Conservation (phyloP, 2,113 vertebrate species). For the Ictidomys tridecemlineatus region DNA sequence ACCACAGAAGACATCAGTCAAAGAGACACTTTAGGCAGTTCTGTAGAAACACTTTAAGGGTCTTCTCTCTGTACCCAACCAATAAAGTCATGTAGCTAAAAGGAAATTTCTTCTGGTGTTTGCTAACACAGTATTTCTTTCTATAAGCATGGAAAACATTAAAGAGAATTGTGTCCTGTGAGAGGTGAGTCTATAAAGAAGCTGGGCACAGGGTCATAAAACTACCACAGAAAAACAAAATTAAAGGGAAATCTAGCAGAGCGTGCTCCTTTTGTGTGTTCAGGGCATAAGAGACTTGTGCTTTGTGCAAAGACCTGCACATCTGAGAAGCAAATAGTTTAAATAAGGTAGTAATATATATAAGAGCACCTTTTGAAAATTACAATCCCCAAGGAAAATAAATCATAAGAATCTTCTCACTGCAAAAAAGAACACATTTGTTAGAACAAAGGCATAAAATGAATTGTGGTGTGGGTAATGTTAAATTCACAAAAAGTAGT, state of each 20-base stretch:
- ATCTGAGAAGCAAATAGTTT: conserved; percentile 61
- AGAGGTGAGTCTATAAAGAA: conserved; percentile 74
- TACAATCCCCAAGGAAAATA: conserved; percentile 51
- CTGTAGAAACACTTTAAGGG: neutral
- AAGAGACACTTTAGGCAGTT: neutral
- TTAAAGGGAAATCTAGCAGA: conserved; percentile 35
- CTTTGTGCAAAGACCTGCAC: conserved; percentile 62
- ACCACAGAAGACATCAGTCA: neutral
- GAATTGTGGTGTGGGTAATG: neutral
- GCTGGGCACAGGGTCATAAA: conserved; percentile 67
- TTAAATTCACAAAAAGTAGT: conserved; percentile 9
- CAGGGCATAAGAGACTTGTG: conserved; percentile 42
- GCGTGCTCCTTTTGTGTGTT: conserved; percentile 48
- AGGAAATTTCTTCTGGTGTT: conserved; percentile 46
- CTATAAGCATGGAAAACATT: conserved; percentile 47
- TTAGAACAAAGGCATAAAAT: conserved; percentile 35
- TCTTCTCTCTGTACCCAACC: neutral
- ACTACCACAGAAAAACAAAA: conserved; percentile 42
- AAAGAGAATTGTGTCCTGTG: conserved; percentile 43
- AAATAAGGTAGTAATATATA: conserved; percentile 49
- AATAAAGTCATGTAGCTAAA: neutral
- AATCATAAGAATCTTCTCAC: conserved; percentile 48
- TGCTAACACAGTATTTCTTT: conserved; percentile 57
- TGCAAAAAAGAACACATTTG: neutral
- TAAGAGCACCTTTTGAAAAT: conserved; percentile 65